phyloP scores from a whole-genome alignment of 2,888 invertebrate species.

The Limnephilus rhombicus region DNA sequence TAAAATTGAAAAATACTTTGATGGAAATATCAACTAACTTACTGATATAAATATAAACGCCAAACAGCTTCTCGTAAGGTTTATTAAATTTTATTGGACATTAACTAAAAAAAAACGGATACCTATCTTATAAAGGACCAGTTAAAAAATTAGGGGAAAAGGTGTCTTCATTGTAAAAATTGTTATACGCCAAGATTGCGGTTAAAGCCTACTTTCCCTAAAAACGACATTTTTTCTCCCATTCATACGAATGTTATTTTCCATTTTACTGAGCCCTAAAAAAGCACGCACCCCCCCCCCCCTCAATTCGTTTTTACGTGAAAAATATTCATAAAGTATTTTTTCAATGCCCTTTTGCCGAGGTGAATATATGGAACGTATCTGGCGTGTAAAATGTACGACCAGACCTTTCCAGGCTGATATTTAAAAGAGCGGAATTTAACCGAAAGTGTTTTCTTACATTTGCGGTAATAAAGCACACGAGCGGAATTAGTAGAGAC shows the following conservation, averaged over 20 bases:
- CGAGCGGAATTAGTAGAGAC: conserved; percentile 26
- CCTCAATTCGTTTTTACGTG: conserved; percentile 1
- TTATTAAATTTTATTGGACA: not conserved
- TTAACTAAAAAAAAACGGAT: not conserved
- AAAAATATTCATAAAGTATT: not conserved
- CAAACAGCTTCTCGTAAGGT: not conserved
- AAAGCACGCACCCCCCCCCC: not conserved
- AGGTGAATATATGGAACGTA: not conserved
- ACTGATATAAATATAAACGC: not conserved
- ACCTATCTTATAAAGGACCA: not conserved
- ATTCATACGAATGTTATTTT: conserved; percentile 1
- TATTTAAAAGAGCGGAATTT: not conserved
- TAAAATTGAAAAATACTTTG: not conserved
- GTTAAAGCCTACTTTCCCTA: not conserved
- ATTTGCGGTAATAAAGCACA: not conserved
- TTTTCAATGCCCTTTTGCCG: not conserved
- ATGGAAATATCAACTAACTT: not conserved
- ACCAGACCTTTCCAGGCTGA: not conserved
- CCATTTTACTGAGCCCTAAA: not conserved
- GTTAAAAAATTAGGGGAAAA: not conserved
- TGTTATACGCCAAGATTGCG: not conserved
- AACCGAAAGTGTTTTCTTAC: not conserved
- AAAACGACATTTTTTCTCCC: not conserved
- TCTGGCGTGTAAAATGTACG: not conserved
- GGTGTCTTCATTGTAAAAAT: not conserved